Evolutionary conservation across 1,140 invertebrate species (phyloP).

Genomic region (Mamestra configurata): DNA sequence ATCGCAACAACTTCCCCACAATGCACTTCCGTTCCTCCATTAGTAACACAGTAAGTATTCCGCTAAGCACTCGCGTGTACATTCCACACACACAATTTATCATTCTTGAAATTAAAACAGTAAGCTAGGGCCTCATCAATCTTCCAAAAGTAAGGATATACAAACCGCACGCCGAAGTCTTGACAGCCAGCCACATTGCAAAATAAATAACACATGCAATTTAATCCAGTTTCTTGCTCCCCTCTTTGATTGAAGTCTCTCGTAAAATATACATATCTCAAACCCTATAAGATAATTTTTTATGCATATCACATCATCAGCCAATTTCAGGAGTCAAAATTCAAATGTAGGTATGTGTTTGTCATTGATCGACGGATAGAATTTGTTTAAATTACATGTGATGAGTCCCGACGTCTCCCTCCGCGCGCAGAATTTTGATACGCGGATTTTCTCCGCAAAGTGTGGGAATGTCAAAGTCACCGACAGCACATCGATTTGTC

Average conservation of each 20-base stretch:
- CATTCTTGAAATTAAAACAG: slow-evolving; percentile 39
- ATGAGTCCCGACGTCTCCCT: background rate
- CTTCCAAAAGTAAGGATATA: slow-evolving; percentile 38
- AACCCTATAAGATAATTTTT: background rate
- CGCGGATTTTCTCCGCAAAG: slow-evolving; percentile 7
- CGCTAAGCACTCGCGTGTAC: slow-evolving; percentile 29
- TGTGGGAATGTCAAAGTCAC: slow-evolving; percentile 10
- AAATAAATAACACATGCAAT: slow-evolving; percentile 39
- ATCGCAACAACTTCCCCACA: background rate
- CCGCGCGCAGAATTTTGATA: slow-evolving; percentile 27
- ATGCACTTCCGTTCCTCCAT: slow-evolving; percentile 16
- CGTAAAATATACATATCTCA: background rate
- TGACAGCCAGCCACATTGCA: slow-evolving; percentile 10
- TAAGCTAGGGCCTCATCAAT: slow-evolving; percentile 27
- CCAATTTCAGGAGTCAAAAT: slow-evolving; percentile 4
- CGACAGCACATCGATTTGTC: slow-evolving; percentile 43
- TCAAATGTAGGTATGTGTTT: slow-evolving; percentile 18
- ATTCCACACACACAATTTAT: slow-evolving; percentile 28
- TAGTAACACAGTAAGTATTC: slow-evolving; percentile 21
- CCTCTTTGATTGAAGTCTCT: slow-evolving; percentile 7
- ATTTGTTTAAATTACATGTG: slow-evolving; percentile 27
- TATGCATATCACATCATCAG: slow-evolving; percentile 18
- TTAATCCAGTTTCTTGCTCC: background rate
- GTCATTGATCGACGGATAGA: slow-evolving; percentile 32
- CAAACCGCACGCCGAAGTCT: slow-evolving; percentile 21